A percentile compares a stretch with the other conserved stretches of the same genome.
Evolutionary conservation across 2,797 vertebrate genomes (phyloP).

Genomic region (Acanthurus lineatus): DNA sequence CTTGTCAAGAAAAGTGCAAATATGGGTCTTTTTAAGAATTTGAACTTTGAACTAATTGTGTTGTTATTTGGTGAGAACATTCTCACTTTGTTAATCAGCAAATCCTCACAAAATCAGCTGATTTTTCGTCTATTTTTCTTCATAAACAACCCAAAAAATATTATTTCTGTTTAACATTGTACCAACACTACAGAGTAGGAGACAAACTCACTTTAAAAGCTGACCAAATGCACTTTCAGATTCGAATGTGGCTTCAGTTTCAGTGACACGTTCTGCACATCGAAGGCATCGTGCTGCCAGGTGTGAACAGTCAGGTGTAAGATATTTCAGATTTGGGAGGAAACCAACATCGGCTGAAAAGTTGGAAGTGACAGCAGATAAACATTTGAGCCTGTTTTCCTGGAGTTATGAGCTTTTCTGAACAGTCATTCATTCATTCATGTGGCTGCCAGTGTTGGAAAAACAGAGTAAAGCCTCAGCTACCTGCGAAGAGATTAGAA

Average conservation of each 20-base stretch:
- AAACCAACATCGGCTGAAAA: neutral
- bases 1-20: neutral
- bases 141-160: neutral
- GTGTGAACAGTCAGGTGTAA: neutral
- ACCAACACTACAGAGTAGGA: too few species aligned
- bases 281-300: neutral
- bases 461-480: constrained; percentile 61
- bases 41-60: neutral
- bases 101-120: neutral
- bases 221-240: neutral
- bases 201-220: too few species aligned
- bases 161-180: neutral
- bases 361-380: constrained; percentile 20
- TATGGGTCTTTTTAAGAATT: too few species aligned
- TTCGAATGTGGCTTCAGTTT: neutral
- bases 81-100: neutral
- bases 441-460: constrained; percentile 34
- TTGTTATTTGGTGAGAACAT: neutral
- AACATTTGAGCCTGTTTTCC: constrained; percentile 24
- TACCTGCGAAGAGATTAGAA: constrained; percentile 63
- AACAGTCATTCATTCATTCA: constrained; percentile 38
- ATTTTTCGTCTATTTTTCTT: neutral
- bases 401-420: constrained; percentile 5
- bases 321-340: neutral
- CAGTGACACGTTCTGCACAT: too few species aligned